Evolutionary conservation across 1,140 invertebrate species (phyloP).

Genomic region (Penaeus vannamei): DNA sequence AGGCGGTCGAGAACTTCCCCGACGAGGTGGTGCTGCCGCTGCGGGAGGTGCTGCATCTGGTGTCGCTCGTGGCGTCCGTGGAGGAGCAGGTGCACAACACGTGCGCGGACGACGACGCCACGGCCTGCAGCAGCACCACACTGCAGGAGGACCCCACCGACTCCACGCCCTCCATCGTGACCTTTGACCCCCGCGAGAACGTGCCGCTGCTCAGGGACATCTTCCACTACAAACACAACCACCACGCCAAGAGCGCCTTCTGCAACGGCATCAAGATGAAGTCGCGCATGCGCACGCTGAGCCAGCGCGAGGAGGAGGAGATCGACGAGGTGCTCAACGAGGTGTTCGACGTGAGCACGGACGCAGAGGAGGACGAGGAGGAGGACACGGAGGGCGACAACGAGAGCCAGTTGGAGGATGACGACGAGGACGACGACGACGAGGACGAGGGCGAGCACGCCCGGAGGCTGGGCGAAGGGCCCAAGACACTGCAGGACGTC

Average conservation of each 20-base stretch:
- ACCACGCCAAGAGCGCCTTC: background rate
- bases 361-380: background rate
- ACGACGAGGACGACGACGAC: too few relatives aligned
- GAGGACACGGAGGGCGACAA: background rate
- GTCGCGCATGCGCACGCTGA: background rate
- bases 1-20: background rate
- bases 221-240: background rate
- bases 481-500: too few relatives aligned
- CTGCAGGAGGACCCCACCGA: background rate
- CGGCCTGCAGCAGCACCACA: background rate
- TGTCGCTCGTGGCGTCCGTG: slow-evolving; percentile 34
- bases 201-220: slow-evolving; percentile 7
- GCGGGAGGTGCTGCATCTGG: slow-evolving; percentile 32
- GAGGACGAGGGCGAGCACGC: too few relatives aligned
- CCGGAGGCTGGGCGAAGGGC: too few relatives aligned
- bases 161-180: background rate
- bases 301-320: background rate
- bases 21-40: slow-evolving; percentile 46
- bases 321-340: background rate
- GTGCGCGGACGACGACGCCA: background rate
- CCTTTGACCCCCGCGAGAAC: background rate
- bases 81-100: background rate
- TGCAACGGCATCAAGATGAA: background rate
- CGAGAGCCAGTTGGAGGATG: too few relatives aligned
- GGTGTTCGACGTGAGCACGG: background rate